Evolutionary conservation across 1,140 invertebrate species (phyloP).

Genomic region (Fopius arisanus): DNA sequence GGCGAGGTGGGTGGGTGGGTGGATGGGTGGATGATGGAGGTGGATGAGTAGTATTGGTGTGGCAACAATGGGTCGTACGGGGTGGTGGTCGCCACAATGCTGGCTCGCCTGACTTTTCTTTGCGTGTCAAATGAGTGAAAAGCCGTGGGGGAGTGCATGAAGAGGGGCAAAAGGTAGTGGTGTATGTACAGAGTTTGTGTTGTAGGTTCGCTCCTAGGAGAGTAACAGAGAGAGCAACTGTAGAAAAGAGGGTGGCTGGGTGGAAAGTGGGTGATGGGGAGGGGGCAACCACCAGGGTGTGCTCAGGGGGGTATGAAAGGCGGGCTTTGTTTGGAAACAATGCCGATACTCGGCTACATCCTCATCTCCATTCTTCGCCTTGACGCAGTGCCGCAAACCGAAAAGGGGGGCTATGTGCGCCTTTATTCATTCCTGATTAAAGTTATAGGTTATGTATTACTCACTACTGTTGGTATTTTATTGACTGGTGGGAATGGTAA

Average conservation of each 20-base stretch:
- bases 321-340: slow-evolving; percentile 67
- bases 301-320: slow-evolving; percentile 59
- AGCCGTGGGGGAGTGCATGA: slow-evolving; percentile 44
- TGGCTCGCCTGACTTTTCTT: slow-evolving; percentile 63
- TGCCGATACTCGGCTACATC: slow-evolving; percentile 66
- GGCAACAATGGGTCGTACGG: slow-evolving; percentile 58
- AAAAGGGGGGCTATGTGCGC: slow-evolving; percentile 49
- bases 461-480: slow-evolving; percentile 25
- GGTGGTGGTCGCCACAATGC: slow-evolving; percentile 56
- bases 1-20: slow-evolving; percentile 26
- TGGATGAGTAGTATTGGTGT: slow-evolving; percentile 53
- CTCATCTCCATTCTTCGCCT: slow-evolving; percentile 66
- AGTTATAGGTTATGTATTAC: slow-evolving; percentile 57
- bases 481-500: neutral
- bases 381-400: slow-evolving; percentile 57
- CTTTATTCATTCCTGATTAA: slow-evolving; percentile 62
- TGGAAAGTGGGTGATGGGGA: neutral
- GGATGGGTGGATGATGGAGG: slow-evolving; percentile 20
- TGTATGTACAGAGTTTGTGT: slow-evolving; percentile 33
- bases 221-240: slow-evolving; percentile 5
- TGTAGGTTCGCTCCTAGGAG: slow-evolving; percentile 33
- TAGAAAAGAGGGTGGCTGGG: neutral
- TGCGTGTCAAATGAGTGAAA: slow-evolving; percentile 66
- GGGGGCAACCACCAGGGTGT: slow-evolving; percentile 36
- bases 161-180: slow-evolving; percentile 9